Conservation (phyloP, 2,797 vertebrate species). For the Triplophysa yarkandensis region DNA sequence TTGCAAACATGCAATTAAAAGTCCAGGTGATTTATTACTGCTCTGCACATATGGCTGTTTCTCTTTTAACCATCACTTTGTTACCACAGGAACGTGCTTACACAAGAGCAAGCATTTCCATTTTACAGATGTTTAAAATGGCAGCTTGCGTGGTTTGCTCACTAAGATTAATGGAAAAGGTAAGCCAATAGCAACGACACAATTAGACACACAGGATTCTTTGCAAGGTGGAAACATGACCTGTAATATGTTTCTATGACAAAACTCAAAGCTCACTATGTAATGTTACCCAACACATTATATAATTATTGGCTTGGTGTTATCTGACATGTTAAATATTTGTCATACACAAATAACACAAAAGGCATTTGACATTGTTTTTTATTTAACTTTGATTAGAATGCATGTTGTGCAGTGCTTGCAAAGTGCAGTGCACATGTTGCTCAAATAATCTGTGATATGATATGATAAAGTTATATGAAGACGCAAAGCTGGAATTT, state of each 20-base stretch:
- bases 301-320: neutral
- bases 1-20: too few relatives aligned
- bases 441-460: constrained; percentile 14
- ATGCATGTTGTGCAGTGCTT: too few relatives aligned
- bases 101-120: constrained; percentile 3
- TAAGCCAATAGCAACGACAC: constrained; percentile 7
- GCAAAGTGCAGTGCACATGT: neutral
- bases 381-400: neutral
- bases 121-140: neutral
- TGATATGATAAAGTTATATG: neutral
- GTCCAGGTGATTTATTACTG: neutral
- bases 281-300: neutral
- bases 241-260: constrained; percentile 27
- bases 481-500: constrained; percentile 3
- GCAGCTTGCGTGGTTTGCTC: constrained; percentile 1
- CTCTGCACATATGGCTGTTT: neutral
- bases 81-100: constrained; percentile 21
- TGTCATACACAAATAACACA: neutral
- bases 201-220: constrained; percentile 18
- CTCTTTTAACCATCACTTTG: neutral
- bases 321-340: neutral
- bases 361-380: neutral
- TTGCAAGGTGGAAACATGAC: constrained; percentile 17
- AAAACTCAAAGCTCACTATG: constrained; percentile 4
- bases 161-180: constrained; percentile 8